These are phyloP conservation scores for Pagrus major DNA, from an alignment of 2,113 vertebrate genomes.

Conservation along the genomic window DNA sequence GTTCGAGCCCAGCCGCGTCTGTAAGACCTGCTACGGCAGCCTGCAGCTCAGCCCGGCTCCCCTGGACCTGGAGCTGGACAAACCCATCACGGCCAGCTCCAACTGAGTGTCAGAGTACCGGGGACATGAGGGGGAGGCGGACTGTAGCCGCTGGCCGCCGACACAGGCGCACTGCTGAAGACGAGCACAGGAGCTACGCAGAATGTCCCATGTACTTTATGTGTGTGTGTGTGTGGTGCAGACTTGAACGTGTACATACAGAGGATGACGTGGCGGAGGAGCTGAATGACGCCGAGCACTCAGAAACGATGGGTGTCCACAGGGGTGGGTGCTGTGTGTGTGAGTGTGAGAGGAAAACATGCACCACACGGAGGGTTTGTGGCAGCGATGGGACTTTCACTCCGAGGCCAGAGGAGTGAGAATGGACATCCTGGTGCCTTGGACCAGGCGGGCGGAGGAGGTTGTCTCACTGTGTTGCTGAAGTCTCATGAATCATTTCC, in stretches of 20 bases:
- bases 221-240: slow-evolving; percentile 39
- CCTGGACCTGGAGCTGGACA: slow-evolving; percentile 93
- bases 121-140: not conserved
- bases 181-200: slow-evolving; percentile 52
- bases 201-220: slow-evolving; percentile 67
- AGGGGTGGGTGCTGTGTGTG: slow-evolving; percentile 17
- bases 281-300: slow-evolving; percentile 50
- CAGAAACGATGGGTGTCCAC: slow-evolving; percentile 39
- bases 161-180: slow-evolving; percentile 30
- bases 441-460: slow-evolving; percentile 45
- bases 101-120: slow-evolving; percentile 83
- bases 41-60: slow-evolving; percentile 86
- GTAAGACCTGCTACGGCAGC: slow-evolving; percentile 93
- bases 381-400: slow-evolving; percentile 38
- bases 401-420: slow-evolving; percentile 40
- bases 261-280: slow-evolving; percentile 15
- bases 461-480: slow-evolving; percentile 53
- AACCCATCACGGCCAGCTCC: slow-evolving; percentile 93
- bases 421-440: slow-evolving; percentile 55
- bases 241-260: slow-evolving; percentile 54
- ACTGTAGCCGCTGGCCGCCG: slow-evolving; percentile 24
- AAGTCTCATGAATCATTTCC: slow-evolving; percentile 14
- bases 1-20: slow-evolving; percentile 95
- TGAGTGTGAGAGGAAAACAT: slow-evolving; percentile 25
- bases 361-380: slow-evolving; percentile 34